A percentile compares a stretch with the other conserved stretches of the same genome.
These are phyloP conservation scores for Euglossa dilemma DNA, from an alignment of 1,140 invertebrate species.

Conservation along the genomic window DNA sequence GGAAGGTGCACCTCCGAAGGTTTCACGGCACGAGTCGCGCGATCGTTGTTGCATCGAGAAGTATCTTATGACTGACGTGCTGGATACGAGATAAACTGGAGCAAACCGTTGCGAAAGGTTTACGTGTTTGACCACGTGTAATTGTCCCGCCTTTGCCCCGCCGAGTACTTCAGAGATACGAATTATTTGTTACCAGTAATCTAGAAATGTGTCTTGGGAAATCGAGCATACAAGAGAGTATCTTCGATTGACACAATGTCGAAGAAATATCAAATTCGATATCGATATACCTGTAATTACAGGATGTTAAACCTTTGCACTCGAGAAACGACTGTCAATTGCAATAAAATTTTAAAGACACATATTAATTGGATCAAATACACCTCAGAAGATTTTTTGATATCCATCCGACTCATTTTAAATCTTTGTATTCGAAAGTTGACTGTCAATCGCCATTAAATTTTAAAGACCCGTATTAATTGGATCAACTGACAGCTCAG, in stretches of 20 bases:
- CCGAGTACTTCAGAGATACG: background rate
- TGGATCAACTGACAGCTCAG: too few species aligned
- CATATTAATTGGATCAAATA: too few species aligned
- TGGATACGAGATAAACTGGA: slow-evolving; percentile 15
- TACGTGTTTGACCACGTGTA: background rate
- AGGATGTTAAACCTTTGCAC: too few species aligned
- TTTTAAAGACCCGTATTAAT: too few species aligned
- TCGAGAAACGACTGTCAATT: too few species aligned
- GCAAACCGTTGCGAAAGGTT: slow-evolving; percentile 14
- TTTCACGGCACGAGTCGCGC: background rate
- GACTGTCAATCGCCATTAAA: too few species aligned
- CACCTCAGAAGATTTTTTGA: too few species aligned
- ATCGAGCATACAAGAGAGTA: too few species aligned
- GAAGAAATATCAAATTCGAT: background rate
- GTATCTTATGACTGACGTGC: slow-evolving; percentile 21
- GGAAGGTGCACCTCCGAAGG: background rate
- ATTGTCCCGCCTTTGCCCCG: background rate
- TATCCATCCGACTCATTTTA: too few species aligned
- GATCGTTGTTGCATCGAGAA: slow-evolving; percentile 18
- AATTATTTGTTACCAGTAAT: background rate
- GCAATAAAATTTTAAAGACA: too few species aligned
- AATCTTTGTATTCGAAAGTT: too few species aligned
- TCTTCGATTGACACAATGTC: background rate
- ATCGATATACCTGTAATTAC: background rate
- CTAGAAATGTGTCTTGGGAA: background rate